phyloP scores from a whole-genome alignment of 2,888 invertebrate genomes.

The Abrostola triplasia region DNA sequence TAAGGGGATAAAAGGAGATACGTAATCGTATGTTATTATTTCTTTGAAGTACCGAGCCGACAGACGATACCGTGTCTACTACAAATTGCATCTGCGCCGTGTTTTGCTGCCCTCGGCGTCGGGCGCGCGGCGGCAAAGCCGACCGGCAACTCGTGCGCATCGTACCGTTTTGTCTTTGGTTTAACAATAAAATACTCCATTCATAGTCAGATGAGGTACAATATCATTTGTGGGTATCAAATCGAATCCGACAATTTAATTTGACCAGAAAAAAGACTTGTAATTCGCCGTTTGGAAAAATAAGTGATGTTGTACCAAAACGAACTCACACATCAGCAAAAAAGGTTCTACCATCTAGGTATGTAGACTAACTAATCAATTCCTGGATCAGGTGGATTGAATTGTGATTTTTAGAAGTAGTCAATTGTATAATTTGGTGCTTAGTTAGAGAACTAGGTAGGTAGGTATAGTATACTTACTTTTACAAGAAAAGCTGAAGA shows the following conservation, averaged over 20 bases:
- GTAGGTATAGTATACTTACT: neutral
- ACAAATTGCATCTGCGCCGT: constrained; percentile 53
- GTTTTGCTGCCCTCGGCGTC: constrained; percentile 29
- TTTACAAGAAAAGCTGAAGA: constrained; percentile 47
- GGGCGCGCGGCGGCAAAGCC: neutral
- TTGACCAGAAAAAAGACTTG: too few species aligned
- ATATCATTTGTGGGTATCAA: too few species aligned
- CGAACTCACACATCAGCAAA: too few species aligned
- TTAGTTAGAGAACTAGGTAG: constrained; percentile 8
- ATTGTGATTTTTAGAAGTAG: too few species aligned
- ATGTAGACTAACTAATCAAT: too few species aligned
- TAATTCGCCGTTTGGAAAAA: too few species aligned
- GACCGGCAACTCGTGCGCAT: constrained; percentile 7
- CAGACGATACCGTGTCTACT: constrained; percentile 59
- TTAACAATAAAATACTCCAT: constrained; percentile 13
- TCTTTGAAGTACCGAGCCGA: constrained; percentile 80
- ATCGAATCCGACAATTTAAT: too few species aligned
- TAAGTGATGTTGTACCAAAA: too few species aligned
- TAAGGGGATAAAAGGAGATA: constrained; percentile 71
- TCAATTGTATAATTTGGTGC: too few species aligned
- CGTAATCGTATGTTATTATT: constrained; percentile 83
- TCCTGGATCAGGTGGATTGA: too few species aligned
- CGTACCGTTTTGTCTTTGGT: constrained; percentile 11
- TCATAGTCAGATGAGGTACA: neutral
- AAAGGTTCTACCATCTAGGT: too few species aligned